Conservation (phyloP, 2,113 vertebrate genomes). For the Rhadina sibilatrix region DNA sequence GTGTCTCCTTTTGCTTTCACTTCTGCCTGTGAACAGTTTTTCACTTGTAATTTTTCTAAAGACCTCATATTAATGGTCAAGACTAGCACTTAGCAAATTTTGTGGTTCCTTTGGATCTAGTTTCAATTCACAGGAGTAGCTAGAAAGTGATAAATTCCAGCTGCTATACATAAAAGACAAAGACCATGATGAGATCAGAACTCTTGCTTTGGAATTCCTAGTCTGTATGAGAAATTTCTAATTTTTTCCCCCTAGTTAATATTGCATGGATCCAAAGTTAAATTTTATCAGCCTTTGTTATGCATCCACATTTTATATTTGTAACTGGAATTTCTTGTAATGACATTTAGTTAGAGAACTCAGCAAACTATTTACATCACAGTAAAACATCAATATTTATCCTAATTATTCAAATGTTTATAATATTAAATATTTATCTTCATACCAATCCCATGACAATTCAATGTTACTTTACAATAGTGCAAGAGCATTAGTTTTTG, state of each 20-base stretch:
- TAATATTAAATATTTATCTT: not conserved
- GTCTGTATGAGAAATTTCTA: not conserved
- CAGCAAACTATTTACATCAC: not conserved
- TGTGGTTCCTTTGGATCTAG: not conserved
- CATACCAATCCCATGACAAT: not conserved
- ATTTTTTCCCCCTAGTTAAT: not conserved
- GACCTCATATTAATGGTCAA: not conserved
- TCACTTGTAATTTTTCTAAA: not conserved
- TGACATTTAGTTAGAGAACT: not conserved
- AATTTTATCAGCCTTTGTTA: not conserved
- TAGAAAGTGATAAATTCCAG: not conserved
- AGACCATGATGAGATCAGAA: not conserved
- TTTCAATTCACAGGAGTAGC: not conserved
- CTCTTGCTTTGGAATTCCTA: not conserved
- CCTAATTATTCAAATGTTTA: not conserved
- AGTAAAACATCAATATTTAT: not conserved
- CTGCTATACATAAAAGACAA: not conserved
- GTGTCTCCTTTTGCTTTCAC: not conserved
- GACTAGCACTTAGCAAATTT: not conserved
- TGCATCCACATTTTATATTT: not conserved
- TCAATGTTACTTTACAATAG: not conserved
- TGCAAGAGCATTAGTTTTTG: not conserved
- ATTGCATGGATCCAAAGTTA: not conserved
- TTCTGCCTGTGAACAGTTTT: not conserved
- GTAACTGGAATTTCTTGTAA: not conserved